Base-by-base conservation (phyloP, 2,113 vertebrate genomes). In the Poicephalus gulielmi region DNA sequence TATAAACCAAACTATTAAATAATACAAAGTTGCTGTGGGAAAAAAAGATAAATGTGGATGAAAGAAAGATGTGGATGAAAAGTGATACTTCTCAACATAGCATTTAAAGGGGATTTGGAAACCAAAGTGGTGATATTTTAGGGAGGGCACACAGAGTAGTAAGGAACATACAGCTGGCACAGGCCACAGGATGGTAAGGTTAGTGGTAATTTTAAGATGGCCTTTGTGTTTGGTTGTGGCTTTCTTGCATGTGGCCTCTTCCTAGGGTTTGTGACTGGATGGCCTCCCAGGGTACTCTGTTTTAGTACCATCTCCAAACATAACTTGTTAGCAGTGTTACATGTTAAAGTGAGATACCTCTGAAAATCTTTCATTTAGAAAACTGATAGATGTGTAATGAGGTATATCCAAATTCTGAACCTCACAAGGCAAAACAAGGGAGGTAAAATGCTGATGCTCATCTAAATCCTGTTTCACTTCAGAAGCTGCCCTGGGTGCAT, bases 401-500 rank as follows among this genome's bases (percentile, higher is more conserved):
- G 3, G 9, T 43, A 3, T 39, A 18, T 64, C n/a, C 19, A 41
- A 7, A 41, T 74, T 67, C 13, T 57, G 37, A 78, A n/a, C 37
- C 33, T 77, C 17, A 18, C 4, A 37, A 18, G 33, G 23, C 17
- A 7, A 64, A 73, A 73, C 22, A 33, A 43, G 3, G 31, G 25
- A 62, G 9, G 8, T 39, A 31, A 64, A 86, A 69, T 66, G 16
- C 53, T 71, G 53, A 59, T 77, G 28, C 9, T 82, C 20, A 43
- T 82, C 28, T 75, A 17, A 63, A 74, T 74, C 52, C 89, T 85
- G 20, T 91, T 88, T 90, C 79, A 44, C 82, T 96, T 93, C 93
- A 99, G 99, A 99, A 96, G 98, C 98, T 63, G 98, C 98, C 12
- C 95, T 99, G 33, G 98, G 99, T 86, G 99, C 99, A 0, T 95